phyloP scores from a whole-genome alignment of 2,888 invertebrate species.

The Melieria crassipennis region DNA sequence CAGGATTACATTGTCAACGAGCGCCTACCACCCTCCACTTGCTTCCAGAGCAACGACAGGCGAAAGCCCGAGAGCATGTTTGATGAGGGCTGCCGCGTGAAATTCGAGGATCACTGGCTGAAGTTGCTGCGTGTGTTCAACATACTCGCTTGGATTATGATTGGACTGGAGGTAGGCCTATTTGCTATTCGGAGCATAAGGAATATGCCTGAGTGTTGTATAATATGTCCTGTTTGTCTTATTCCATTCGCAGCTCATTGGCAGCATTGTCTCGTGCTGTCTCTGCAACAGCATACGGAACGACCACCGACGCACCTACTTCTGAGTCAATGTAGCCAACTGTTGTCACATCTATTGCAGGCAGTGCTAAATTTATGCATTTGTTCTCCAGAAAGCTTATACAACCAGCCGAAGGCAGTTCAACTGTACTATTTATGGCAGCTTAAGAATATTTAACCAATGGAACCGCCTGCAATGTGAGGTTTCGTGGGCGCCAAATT shows the following conservation, averaged over 20 bases:
- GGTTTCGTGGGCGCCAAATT: too few species aligned
- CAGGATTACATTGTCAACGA: conserved; percentile 58
- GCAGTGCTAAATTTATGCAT: background rate
- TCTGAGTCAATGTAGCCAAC: conserved; percentile 61
- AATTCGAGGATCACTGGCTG: conserved; percentile 56
- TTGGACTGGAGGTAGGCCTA: conserved; percentile 52
- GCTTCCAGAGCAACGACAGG: conserved; percentile 53
- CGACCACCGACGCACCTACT: conserved; percentile 76
- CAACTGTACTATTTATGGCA: too few species aligned
- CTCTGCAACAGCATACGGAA: conserved; percentile 87
- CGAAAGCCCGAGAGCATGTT: conserved; percentile 53
- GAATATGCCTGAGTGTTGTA: background rate
- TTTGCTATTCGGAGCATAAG: background rate
- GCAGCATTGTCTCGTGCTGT: conserved; percentile 84
- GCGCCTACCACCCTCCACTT: conserved; percentile 56
- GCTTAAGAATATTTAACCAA: too few species aligned
- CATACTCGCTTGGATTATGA: conserved; percentile 50
- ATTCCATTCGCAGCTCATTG: conserved; percentile 63
- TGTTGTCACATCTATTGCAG: too few species aligned
- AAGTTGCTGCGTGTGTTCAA: conserved; percentile 50
- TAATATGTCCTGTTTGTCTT: conserved; percentile 11
- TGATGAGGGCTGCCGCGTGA: conserved; percentile 53
- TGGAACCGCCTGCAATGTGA: too few species aligned
- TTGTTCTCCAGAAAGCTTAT: conserved; percentile 8
- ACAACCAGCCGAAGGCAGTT: too few species aligned